These are phyloP conservation scores for Archips crataeganus DNA, from an alignment of 2,888 invertebrate species.

Conservation along the genomic window DNA sequence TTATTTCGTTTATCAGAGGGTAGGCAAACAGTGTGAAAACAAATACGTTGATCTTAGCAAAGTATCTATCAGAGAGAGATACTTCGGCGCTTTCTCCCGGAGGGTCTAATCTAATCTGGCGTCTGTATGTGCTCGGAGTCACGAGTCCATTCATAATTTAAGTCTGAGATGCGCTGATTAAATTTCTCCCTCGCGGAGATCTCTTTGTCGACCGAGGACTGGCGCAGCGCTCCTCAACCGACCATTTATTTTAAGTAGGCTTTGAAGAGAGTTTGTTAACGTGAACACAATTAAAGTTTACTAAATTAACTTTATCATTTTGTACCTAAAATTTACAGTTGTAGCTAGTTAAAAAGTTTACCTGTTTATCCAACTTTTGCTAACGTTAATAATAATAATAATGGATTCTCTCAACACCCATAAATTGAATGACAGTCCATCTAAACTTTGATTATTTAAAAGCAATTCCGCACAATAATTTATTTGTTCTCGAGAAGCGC, in stretches of 20 bases:
- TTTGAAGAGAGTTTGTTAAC: slow-evolving; percentile 46
- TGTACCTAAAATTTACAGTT: not conserved
- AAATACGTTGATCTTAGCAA: slow-evolving; percentile 47
- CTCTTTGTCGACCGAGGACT: slow-evolving; percentile 64
- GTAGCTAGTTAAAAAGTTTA: not conserved
- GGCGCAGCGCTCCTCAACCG: slow-evolving; percentile 61
- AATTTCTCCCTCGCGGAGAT: slow-evolving; percentile 63
- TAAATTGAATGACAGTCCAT: slow-evolving; percentile 24
- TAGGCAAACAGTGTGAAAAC: slow-evolving; percentile 49
- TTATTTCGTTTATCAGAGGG: slow-evolving; percentile 52
- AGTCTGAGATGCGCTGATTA: slow-evolving; percentile 66
- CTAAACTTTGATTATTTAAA: slow-evolving; percentile 61
- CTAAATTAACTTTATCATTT: not conserved
- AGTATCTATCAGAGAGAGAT: slow-evolving; percentile 32
- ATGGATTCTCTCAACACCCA: slow-evolving; percentile 8
- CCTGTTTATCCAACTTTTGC: not conserved
- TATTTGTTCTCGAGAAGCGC: slow-evolving; percentile 64
- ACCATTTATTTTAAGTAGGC: slow-evolving; percentile 67
- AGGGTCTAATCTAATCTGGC: slow-evolving; percentile 32
- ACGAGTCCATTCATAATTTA: slow-evolving; percentile 58
- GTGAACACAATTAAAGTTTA: slow-evolving; percentile 27
- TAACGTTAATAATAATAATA: not conserved
- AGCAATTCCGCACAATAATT: slow-evolving; percentile 65
- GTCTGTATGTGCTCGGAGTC: slow-evolving; percentile 25
- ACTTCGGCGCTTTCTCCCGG: slow-evolving; percentile 11